Percentiles rank a stretch among this genome's conserved stretches.
phyloP scores from a whole-genome alignment of 1,140 invertebrate species.

The Drosophila equinoxialis region DNA sequence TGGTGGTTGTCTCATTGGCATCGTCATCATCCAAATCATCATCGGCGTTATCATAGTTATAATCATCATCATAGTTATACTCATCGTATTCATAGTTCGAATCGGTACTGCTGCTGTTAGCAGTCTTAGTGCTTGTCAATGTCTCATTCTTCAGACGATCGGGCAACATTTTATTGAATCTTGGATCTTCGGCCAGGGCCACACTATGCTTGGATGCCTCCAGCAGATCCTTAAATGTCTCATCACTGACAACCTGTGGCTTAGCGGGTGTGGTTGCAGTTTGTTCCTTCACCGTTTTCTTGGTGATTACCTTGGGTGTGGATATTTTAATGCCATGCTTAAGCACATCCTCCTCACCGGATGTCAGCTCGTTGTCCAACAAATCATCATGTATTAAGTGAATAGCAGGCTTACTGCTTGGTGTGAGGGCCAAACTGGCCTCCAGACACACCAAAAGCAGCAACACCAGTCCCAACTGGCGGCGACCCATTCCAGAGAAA shows the following conservation, averaged over 20 bases:
- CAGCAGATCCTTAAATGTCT: slow-evolving; percentile 64
- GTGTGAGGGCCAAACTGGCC: slow-evolving; percentile 46
- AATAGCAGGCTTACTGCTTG: slow-evolving; percentile 14
- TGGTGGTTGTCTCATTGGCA: slow-evolving; percentile 43
- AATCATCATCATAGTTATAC: slow-evolving; percentile 37
- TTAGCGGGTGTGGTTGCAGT: neutral
- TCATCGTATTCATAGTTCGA: slow-evolving; percentile 50
- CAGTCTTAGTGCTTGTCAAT: slow-evolving; percentile 26
- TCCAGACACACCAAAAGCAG: slow-evolving; percentile 48
- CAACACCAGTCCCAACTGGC: slow-evolving; percentile 72
- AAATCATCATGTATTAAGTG: slow-evolving; percentile 47
- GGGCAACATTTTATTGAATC: slow-evolving; percentile 76
- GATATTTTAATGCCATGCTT: slow-evolving; percentile 56
- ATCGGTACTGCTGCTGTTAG: slow-evolving; percentile 49
- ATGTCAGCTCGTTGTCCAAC: slow-evolving; percentile 54
- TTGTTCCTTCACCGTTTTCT: slow-evolving; percentile 16
- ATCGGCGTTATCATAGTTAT: slow-evolving; percentile 40
- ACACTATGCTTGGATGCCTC: slow-evolving; percentile 75
- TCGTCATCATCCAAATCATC: slow-evolving; percentile 50
- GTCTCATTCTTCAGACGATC: slow-evolving; percentile 52
- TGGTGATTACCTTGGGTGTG: slow-evolving; percentile 55
- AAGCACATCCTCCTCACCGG: slow-evolving; percentile 50
- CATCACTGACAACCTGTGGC: slow-evolving; percentile 54
- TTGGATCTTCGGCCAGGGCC: slow-evolving; percentile 72
- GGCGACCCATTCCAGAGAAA: slow-evolving; percentile 64